Conservation (phyloP, 2,888 invertebrate genomes). For the Oxytorus armatus region DNA sequence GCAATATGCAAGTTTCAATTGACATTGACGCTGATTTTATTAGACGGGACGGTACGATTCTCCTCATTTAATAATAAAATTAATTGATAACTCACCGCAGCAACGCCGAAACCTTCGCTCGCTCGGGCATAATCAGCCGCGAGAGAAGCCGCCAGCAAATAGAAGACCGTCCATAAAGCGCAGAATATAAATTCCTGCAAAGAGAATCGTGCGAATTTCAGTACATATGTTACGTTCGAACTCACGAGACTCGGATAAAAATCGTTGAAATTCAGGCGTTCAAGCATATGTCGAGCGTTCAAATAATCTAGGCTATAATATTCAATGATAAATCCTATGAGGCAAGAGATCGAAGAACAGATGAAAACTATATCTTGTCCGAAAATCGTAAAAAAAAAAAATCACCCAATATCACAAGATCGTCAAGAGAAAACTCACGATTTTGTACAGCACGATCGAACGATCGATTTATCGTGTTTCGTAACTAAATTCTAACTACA, state of each 20-base stretch:
- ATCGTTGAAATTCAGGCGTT: constrained; percentile 50
- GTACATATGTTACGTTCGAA: background rate
- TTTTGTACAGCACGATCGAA: constrained; percentile 24
- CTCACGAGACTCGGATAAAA: background rate
- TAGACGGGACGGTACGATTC: background rate
- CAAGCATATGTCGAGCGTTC: constrained; percentile 51
- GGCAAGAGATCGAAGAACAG: constrained; percentile 14
- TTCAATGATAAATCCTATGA: constrained; percentile 30
- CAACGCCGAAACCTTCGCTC: constrained; percentile 86
- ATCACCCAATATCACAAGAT: background rate
- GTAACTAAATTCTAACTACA: constrained; percentile 36
- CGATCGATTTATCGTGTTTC: background rate
- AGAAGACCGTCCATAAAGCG: constrained; percentile 90
- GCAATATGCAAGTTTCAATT: no score
- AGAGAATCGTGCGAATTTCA: constrained; percentile 47
- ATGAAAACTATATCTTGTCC: constrained; percentile 9
- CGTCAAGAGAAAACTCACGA: background rate
- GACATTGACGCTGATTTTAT: background rate
- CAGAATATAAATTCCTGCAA: constrained; percentile 90
- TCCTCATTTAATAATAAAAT: background rate
- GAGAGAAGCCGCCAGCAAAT: constrained; percentile 90
- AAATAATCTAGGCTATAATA: constrained; percentile 24
- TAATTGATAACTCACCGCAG: constrained; percentile 87
- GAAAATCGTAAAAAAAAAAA: background rate
- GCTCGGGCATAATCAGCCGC: constrained; percentile 85